These are phyloP conservation scores for Antheraea pernyi DNA, from an alignment of 1,140 invertebrate species.

Conservation along the genomic window DNA sequence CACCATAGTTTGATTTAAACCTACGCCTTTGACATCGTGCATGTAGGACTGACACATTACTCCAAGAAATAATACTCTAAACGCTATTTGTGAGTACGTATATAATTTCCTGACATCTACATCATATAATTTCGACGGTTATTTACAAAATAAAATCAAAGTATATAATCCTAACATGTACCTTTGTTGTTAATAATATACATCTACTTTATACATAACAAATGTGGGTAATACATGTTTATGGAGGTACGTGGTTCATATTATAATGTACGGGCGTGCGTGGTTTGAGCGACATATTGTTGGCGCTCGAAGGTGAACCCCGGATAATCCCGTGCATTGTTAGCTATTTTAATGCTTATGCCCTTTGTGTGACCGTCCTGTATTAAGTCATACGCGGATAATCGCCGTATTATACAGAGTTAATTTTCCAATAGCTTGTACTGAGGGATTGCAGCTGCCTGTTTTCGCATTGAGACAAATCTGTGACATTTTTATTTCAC, in stretches of 20 bases:
- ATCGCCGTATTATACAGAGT: constrained; percentile 72
- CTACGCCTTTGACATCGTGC: too few species aligned
- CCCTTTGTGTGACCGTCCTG: constrained; percentile 68
- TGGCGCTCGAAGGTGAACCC: constrained; percentile 55
- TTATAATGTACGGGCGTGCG: constrained; percentile 17
- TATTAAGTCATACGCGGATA: constrained; percentile 77
- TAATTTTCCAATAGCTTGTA: constrained; percentile 68
- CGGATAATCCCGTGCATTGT: constrained; percentile 73
- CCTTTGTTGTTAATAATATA: not conserved
- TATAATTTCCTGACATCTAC: too few species aligned
- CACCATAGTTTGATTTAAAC: too few species aligned
- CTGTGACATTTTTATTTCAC: constrained; percentile 39
- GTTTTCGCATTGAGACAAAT: constrained; percentile 45
- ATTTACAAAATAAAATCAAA: too few species aligned
- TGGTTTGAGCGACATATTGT: constrained; percentile 50
- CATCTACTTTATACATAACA: not conserved
- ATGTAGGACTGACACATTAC: too few species aligned
- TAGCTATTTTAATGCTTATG: constrained; percentile 75
- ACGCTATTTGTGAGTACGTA: too few species aligned
- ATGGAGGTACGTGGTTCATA: not conserved
- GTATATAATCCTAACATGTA: too few species aligned
- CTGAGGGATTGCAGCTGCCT: constrained; percentile 61
- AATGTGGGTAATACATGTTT: not conserved
- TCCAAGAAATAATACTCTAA: too few species aligned
- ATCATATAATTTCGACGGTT: too few species aligned